A percentile compares a stretch with the other conserved stretches of the same genome.
phyloP scores from a whole-genome alignment of 2,797 vertebrate genomes.

The Melanotaenia pygmaea region DNA sequence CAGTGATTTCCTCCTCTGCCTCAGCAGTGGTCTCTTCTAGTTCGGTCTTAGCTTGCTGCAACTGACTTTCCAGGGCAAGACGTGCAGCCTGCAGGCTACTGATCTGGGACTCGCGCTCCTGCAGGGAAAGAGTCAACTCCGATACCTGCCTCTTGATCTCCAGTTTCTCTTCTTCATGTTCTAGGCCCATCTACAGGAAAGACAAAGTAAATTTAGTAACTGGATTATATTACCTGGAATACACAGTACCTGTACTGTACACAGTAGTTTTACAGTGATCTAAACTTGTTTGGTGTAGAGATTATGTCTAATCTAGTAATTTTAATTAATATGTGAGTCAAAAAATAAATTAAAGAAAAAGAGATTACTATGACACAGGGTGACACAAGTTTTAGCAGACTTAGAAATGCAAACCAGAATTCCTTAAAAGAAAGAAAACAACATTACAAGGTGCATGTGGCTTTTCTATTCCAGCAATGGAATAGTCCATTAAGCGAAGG shows the following conservation, averaged over 20 bases:
- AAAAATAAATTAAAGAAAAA: slow-evolving; percentile 1
- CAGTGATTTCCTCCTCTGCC: slow-evolving; percentile 95
- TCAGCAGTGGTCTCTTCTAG: slow-evolving; percentile 95
- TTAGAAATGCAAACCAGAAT: slow-evolving; percentile 7
- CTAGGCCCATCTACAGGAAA: slow-evolving; percentile 87
- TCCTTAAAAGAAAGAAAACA: not conserved
- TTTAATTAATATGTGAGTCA: slow-evolving; percentile 6
- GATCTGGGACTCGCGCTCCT: slow-evolving; percentile 94
- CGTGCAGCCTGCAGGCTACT: slow-evolving; percentile 91
- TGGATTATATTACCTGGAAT: slow-evolving; percentile 6
- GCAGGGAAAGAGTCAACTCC: slow-evolving; percentile 92
- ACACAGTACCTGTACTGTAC: slow-evolving; percentile 5
- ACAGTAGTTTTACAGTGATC: slow-evolving; percentile 18
- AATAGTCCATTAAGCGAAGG: slow-evolving; percentile 8
- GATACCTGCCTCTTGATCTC: slow-evolving; percentile 94
- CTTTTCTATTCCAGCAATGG: slow-evolving; percentile 11
- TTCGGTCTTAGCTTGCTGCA: slow-evolving; percentile 93
- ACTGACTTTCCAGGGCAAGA: slow-evolving; percentile 90
- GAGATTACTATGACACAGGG: slow-evolving; percentile 9
- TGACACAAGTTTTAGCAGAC: not conserved
- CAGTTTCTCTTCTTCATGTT: slow-evolving; percentile 94
- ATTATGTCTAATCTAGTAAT: not conserved
- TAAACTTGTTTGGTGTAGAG: slow-evolving; percentile 12
- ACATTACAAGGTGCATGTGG: not conserved
- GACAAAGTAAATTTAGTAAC: slow-evolving; percentile 22